Conservation (phyloP, 2,888 invertebrate species). For the Mythimna ferrago region DNA sequence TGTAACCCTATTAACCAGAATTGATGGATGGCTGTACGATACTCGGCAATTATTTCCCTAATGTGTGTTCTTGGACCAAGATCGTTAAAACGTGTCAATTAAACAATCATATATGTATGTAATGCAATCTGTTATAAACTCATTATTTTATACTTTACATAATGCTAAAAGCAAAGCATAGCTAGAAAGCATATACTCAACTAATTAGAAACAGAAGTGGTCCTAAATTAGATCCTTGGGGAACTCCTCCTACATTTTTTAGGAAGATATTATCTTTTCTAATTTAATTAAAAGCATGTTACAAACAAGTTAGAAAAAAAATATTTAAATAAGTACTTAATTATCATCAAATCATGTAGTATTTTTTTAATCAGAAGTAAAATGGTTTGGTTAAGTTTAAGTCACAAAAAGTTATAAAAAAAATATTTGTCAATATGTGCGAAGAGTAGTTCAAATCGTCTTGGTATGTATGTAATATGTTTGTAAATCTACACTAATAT, state of each 20-base stretch:
- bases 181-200: neutral
- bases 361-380: constrained; percentile 6
- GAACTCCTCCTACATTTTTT: neutral
- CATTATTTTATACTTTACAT: no score
- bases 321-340: no score
- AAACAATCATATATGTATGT: neutral
- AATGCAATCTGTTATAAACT: neutral
- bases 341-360: neutral
- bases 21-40: constrained; percentile 11
- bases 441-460: constrained; percentile 2
- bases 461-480: neutral
- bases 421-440: neutral
- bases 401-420: neutral
- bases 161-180: neutral
- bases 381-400: constrained; percentile 28
- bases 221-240: constrained; percentile 18
- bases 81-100: constrained; percentile 10
- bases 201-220: neutral
- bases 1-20: constrained; percentile 4
- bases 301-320: no score
- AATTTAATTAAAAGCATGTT: constrained; percentile 8
- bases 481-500: neutral
- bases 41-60: neutral
- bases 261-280: neutral
- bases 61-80: constrained; percentile 12